Evolutionary conservation across 2,797 vertebrate species (phyloP), one percentile per base, ranked within the genome.

Genomic region (Lutra lutra): DNA sequence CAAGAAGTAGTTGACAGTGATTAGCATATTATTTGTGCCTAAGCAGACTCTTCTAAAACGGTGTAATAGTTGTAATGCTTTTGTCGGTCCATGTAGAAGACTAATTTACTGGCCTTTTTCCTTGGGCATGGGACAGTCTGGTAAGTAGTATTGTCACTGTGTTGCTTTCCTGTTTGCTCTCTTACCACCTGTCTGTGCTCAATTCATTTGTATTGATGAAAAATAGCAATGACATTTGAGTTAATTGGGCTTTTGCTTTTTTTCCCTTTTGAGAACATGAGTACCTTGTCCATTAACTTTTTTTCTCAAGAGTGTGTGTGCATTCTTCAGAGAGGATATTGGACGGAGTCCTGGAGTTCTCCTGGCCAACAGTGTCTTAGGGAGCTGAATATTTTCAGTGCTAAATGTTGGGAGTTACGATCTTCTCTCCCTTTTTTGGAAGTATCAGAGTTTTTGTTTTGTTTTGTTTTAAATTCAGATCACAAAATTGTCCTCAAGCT

Each of bases 251-350:
- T 85, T 84, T 85, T 80, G 78, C 29, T 72, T 85, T 89, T 96
- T 96, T 97, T 95, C 38, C 80, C 46, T 90, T 72, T 96, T 94
- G 58, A 84, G 78, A 95, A 86, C 62, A 60, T 94, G n/a, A 54
- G 7, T 91, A 27, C 25, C 35, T 25, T 77, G 25, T 88, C 80
- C 32, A 62, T 91, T 94, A 95, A 46, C 78, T 79, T 88, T 8
- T 90, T 91, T 88, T 92, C 51, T 91, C 66, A 75, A 56, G 77
- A 88, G 25, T 73, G 13, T 66, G 64, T 96, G 6, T 35, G 6
- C 38, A 6, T 86, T 35, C 77, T 95, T 97, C 62, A 78, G 43
- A 91, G 40, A 96, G 88, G 54, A 10, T 43, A 80, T 54, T 82
- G 32, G 92, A 58, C 27, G 83, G 80, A 86, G 48, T 82, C 43